Base-by-base conservation (phyloP, 2,113 vertebrate species). In the Otis tarda region DNA sequence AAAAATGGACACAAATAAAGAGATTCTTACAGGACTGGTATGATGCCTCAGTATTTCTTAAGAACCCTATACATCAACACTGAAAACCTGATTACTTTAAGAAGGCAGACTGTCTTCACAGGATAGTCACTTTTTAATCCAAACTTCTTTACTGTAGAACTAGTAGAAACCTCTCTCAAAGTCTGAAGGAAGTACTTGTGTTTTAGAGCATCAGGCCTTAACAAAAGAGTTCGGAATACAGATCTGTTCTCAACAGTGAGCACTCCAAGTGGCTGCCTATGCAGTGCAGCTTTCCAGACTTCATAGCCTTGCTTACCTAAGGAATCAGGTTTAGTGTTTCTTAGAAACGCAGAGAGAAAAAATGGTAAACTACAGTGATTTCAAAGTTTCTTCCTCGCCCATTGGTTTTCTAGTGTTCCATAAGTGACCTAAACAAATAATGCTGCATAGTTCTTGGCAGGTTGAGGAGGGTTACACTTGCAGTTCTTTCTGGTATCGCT, bases 1-100 rank as follows among this genome's bases (percentile, higher is more conserved):
- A 90, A 87, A 97, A 87, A 50, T 12, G 28, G 41, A 83, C 65
- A 55, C 88, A 95, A 97, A 98, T 97, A 98, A 97, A 98, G 56
- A 94, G 45, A 96, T 80, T 97, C 74, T 93, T 81, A 85, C 5
- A 76, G 52, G 73, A 90, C 61, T 90, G 49, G 35, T 90, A 47
- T 49, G 23, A 43, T 87, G 69, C 28, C 53, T 94, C 33, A 8
- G 50, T 89, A 12, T 86, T 92, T 90, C 45, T 90, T 96, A 27
- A 94, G 27, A 61, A 70, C 43, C 25, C 20, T 21, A 1, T 5
- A 25, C 19, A 50, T 75, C 49, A 70, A 9, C 2, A 3, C n/a
- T 65, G 71, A 86, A 87, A 86, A 52, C 14, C 4, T 10, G 2
- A 7, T 61, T 47, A 13, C 10, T 73, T 69, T 31, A 49, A 22